phyloP scores from a whole-genome alignment of 2,888 invertebrate genomes.

The Lasioglossum calceatum region DNA sequence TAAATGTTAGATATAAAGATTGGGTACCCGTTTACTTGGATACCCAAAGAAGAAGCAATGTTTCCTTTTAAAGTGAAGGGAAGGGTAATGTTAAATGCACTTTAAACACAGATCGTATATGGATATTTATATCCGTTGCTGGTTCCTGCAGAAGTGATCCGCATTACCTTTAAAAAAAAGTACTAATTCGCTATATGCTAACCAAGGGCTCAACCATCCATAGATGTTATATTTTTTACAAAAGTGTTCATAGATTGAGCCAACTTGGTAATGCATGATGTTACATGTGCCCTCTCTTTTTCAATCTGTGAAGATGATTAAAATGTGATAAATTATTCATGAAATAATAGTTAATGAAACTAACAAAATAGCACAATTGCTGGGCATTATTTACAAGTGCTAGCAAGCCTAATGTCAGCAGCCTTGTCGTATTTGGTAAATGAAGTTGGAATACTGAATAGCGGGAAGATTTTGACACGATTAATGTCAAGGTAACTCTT shows the following conservation, averaged over 20 bases:
- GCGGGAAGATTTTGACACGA: slow-evolving; percentile 65
- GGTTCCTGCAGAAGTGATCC: slow-evolving; percentile 73
- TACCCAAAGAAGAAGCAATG: slow-evolving; percentile 34
- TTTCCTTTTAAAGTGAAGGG: slow-evolving; percentile 55
- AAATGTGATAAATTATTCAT: slow-evolving; percentile 83
- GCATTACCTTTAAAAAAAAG: slow-evolving; percentile 68
- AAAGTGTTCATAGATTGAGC: slow-evolving; percentile 83
- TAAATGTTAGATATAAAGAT: slow-evolving; percentile 54
- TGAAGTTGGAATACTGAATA: slow-evolving; percentile 70
- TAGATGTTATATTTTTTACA: slow-evolving; percentile 84
- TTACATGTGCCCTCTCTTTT: slow-evolving; percentile 80
- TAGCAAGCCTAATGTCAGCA: slow-evolving; percentile 83
- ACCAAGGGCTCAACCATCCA: slow-evolving; percentile 82
- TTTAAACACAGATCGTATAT: slow-evolving; percentile 47
- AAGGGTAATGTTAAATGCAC: slow-evolving; percentile 47
- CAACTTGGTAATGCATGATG: slow-evolving; percentile 78
- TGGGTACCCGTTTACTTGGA: slow-evolving; percentile 45
- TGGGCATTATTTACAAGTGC: slow-evolving; percentile 84
- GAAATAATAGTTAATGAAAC: slow-evolving; percentile 81
- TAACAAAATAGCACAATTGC: slow-evolving; percentile 83
- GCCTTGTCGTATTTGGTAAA: slow-evolving; percentile 78
- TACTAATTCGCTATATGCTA: slow-evolving; percentile 74
- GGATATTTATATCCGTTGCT: slow-evolving; percentile 60
- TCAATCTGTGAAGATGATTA: slow-evolving; percentile 81
- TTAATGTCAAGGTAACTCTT: slow-evolving; percentile 33